phyloP scores from a whole-genome alignment of 2,888 invertebrate genomes.

The Xanthia icteritia region DNA sequence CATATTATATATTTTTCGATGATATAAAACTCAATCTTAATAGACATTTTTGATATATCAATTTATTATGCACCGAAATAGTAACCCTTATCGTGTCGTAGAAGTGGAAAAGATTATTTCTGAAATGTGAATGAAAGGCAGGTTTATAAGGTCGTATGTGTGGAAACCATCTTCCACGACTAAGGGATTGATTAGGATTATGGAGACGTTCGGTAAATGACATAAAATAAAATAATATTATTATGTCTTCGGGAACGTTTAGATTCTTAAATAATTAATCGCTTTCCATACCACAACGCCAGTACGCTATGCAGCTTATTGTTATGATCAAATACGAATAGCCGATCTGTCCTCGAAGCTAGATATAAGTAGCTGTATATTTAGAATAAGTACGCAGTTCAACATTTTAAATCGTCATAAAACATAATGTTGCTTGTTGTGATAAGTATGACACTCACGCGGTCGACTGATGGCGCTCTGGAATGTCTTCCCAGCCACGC shows the following conservation, averaged over 20 bases:
- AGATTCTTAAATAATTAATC: conserved; percentile 9
- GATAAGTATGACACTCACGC: neutral
- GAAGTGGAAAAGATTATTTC: neutral
- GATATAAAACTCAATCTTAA: neutral
- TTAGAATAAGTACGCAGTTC: conserved; percentile 10
- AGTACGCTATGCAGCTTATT: neutral
- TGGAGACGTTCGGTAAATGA: neutral
- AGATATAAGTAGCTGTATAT: conserved; percentile 13
- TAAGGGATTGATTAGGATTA: conserved; percentile 29
- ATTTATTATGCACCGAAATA: neutral
- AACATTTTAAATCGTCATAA: neutral
- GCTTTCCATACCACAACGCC: neutral
- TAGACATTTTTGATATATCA: neutral
- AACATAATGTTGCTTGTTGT: conserved; percentile 2
- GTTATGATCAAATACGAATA: neutral
- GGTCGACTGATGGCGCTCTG: neutral
- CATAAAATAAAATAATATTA: neutral
- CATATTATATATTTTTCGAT: neutral
- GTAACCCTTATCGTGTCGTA: neutral
- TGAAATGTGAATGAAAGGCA: conserved; percentile 12
- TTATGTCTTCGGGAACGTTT: neutral
- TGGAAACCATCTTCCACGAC: neutral
- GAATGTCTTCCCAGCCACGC: neutral
- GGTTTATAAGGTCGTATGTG: conserved; percentile 18
- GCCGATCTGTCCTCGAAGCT: conserved; percentile 46